Percentiles rank a stretch among this genome's conserved stretches.
Evolutionary conservation across 2,888 invertebrate genomes (phyloP).

Genomic region (Dicranocentrus wangi): DNA sequence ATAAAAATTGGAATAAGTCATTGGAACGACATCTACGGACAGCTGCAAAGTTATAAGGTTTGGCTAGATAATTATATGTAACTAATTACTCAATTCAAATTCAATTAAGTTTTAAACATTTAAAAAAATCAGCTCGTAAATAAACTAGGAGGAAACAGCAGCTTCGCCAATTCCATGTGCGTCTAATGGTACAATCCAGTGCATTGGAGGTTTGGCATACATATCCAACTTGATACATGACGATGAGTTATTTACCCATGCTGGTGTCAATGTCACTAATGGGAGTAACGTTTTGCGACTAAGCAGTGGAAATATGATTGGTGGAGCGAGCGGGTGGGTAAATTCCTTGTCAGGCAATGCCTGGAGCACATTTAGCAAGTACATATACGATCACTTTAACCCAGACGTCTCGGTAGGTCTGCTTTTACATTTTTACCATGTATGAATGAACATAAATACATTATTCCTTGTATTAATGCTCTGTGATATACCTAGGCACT

Average conservation of each 20-base stretch:
- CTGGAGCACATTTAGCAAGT: slow-evolving; percentile 41
- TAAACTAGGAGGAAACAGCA: slow-evolving; percentile 9
- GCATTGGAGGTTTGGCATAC: slow-evolving; percentile 41
- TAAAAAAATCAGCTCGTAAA: not conserved
- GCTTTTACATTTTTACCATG: not conserved
- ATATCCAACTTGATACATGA: slow-evolving; percentile 32
- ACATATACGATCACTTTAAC: slow-evolving; percentile 38
- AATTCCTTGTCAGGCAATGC: slow-evolving; percentile 7
- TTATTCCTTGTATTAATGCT: not conserved
- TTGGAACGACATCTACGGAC: slow-evolving; percentile 57
- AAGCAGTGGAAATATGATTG: slow-evolving; percentile 67
- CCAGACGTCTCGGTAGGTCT: slow-evolving; percentile 53
- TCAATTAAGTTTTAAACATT: not conserved
- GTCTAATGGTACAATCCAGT: not conserved
- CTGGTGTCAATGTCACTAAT: not conserved
- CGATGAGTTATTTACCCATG: not conserved
- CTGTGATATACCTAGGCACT: slow-evolving; percentile 48
- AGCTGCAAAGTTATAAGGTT: slow-evolving; percentile 39
- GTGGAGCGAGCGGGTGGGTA: slow-evolving; percentile 70
- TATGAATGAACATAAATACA: not conserved
- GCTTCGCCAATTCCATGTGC: slow-evolving; percentile 26
- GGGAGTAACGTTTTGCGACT: slow-evolving; percentile 36
- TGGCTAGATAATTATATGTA: not conserved
- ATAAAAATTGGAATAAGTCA: slow-evolving; percentile 44
- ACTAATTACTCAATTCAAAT: not conserved